These are phyloP conservation scores for Drosophila melanica DNA, from an alignment of 1,140 invertebrate species.

Conservation along the genomic window DNA sequence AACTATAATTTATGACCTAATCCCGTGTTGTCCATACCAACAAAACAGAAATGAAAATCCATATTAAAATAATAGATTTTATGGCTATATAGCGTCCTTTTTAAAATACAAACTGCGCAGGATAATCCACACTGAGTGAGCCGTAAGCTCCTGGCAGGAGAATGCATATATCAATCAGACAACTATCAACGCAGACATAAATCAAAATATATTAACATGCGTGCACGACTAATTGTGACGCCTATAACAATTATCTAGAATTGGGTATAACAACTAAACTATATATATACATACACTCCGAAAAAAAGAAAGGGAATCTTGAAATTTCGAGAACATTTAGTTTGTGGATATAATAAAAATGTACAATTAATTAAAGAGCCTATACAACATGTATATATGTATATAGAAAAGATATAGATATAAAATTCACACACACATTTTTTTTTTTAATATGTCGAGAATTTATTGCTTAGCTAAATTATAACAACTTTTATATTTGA, in stretches of 20 bases:
- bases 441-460: too few species aligned
- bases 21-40: constrained; percentile 37
- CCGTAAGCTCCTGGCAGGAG: neutral
- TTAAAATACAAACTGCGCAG: constrained; percentile 41
- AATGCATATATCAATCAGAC: constrained; percentile 37
- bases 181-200: constrained; percentile 60
- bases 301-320: too few species aligned
- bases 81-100: constrained; percentile 36
- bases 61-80: constrained; percentile 44
- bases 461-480: too few species aligned
- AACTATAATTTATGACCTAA: constrained; percentile 71
- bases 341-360: too few species aligned
- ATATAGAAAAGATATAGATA: too few species aligned
- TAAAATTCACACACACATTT: too few species aligned
- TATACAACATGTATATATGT: too few species aligned
- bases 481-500: too few species aligned
- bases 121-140: too few species aligned
- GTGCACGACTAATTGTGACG: constrained; percentile 70
- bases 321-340: too few species aligned
- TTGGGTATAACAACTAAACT: constrained; percentile 3
- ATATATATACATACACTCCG: too few species aligned
- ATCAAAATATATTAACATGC: constrained; percentile 61
- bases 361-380: too few species aligned
- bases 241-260: constrained; percentile 29
- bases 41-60: constrained; percentile 46